A percentile compares a stretch with the other conserved stretches of the same genome.
Evolutionary conservation across 2,888 invertebrate species (phyloP).

Genomic region (Koerneria pararmatus): DNA sequence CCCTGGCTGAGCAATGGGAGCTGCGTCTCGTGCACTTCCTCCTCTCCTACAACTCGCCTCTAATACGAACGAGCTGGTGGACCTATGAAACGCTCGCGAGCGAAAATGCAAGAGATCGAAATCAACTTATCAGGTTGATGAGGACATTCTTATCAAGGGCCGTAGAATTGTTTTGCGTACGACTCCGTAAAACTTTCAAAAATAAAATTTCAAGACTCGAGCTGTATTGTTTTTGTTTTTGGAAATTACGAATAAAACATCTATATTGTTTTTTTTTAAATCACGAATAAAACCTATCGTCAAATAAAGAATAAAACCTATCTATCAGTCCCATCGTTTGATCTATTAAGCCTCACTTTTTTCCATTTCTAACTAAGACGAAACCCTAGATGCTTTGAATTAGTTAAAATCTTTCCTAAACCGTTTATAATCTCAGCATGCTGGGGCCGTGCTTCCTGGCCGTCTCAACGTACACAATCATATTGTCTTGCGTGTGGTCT

Average conservation of each 20-base stretch:
- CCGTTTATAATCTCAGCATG: constrained; percentile 40
- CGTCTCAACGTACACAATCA: constrained; percentile 55
- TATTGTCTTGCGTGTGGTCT: constrained; percentile 62
- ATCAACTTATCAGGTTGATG: constrained; percentile 45
- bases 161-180: constrained; percentile 35
- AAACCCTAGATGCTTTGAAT: too few species aligned
- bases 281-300: too few species aligned
- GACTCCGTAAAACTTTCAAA: too few species aligned
- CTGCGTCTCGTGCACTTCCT: constrained; percentile 49
- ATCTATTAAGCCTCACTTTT: too few species aligned
- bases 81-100: constrained; percentile 58
- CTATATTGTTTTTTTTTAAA: too few species aligned
- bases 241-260: too few species aligned
- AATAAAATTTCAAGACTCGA: too few species aligned
- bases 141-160: not conserved
- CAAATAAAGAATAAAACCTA: too few species aligned
- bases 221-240: too few species aligned
- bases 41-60: constrained; percentile 32
- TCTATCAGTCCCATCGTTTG: too few species aligned
- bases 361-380: too few species aligned
- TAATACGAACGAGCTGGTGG: constrained; percentile 50
- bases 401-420: too few species aligned
- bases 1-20: constrained; percentile 58
- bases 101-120: constrained; percentile 52
- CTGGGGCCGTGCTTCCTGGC: constrained; percentile 54